Conservation (phyloP, 2,797 vertebrate species). For the Chaunax sp. region DNA sequence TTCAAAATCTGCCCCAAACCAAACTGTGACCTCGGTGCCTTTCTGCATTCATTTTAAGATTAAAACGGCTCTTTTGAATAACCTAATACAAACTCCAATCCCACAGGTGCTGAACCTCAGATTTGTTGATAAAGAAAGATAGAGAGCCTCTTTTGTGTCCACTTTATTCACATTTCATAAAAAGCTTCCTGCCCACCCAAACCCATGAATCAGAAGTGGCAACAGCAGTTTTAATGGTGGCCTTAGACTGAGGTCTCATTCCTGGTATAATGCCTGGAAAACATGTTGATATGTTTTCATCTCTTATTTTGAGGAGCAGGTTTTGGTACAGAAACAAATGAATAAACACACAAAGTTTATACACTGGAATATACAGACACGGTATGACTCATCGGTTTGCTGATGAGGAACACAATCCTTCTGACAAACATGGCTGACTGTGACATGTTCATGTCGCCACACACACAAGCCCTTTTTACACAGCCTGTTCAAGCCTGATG, state of each 20-base stretch:
- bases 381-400: neutral
- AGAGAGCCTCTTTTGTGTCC: neutral
- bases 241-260: neutral
- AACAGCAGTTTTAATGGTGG: neutral
- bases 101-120: neutral
- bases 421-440: neutral
- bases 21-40: neutral
- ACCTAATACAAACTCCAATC: neutral
- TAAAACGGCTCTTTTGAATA: neutral
- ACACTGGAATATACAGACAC: neutral
- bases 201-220: neutral
- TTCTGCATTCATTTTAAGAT: neutral
- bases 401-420: constrained; percentile 13
- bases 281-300: neutral
- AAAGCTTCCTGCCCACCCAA: constrained; percentile 4
- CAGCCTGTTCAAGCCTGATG: too few species aligned
- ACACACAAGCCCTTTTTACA: neutral
- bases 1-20: neutral
- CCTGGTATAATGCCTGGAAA: too few species aligned
- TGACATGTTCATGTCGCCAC: neutral
- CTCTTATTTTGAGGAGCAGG: neutral
- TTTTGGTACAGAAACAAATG: neutral
- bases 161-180: constrained; percentile 1
- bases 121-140: constrained; percentile 27
- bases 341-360: neutral